Percentiles rank a stretch among this genome's conserved stretches.
These are phyloP conservation scores for Caenorhabditis macrosperma DNA, from an alignment of 2,888 invertebrate genomes.

Conservation along the genomic window DNA sequence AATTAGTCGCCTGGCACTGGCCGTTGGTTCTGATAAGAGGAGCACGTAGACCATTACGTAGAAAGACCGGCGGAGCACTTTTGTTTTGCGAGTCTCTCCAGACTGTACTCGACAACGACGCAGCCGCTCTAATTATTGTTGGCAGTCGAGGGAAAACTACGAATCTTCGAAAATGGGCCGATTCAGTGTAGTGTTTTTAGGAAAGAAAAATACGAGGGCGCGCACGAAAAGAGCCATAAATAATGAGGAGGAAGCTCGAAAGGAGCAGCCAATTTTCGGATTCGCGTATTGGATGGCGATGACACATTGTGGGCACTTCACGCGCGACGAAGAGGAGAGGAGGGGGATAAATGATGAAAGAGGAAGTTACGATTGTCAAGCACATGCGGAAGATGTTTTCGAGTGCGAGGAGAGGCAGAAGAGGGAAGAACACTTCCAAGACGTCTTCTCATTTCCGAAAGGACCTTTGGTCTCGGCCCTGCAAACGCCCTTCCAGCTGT, in stretches of 20 bases:
- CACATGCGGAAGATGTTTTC: neutral
- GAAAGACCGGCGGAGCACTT: slow-evolving; percentile 30
- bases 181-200: slow-evolving; percentile 24
- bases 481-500: slow-evolving; percentile 8
- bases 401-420: neutral
- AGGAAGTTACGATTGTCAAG: slow-evolving; percentile 23
- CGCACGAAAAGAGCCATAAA: slow-evolving; percentile 33
- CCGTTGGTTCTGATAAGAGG: slow-evolving; percentile 24
- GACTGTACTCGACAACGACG: slow-evolving; percentile 26
- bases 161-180: slow-evolving; percentile 9
- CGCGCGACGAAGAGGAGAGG: no score
- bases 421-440: neutral
- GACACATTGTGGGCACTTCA: slow-evolving; percentile 8
- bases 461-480: neutral
- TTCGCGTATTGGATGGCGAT: slow-evolving; percentile 17
- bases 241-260: slow-evolving; percentile 15
- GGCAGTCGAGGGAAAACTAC: slow-evolving; percentile 14
- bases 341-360: neutral
- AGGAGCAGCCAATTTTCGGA: slow-evolving; percentile 39
- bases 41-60: slow-evolving; percentile 27
- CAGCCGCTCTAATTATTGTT: slow-evolving; percentile 12
- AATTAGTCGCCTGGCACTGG: neutral
- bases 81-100: slow-evolving; percentile 21
- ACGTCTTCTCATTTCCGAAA: neutral
- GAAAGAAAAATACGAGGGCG: neutral